These are phyloP conservation scores for Nixonia krombeini DNA, from an alignment of 1,140 invertebrate species.

Conservation along the genomic window DNA sequence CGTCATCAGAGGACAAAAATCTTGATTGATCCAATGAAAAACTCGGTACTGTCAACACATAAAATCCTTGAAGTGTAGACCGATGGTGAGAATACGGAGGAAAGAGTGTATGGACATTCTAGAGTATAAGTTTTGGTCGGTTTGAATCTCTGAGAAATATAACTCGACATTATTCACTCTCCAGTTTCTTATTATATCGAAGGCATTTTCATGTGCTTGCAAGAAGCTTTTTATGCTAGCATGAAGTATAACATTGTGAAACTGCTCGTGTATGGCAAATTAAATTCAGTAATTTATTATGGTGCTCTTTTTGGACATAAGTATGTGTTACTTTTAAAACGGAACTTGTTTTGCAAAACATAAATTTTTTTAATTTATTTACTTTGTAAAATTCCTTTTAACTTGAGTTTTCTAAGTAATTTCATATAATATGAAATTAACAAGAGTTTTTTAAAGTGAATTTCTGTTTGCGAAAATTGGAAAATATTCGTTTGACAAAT, in stretches of 20 bases:
- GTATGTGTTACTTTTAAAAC: conserved; percentile 24
- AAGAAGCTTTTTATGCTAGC: conserved; percentile 27
- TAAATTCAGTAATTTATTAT: conserved; percentile 50
- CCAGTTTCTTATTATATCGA: conserved; percentile 58
- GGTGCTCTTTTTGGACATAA: conserved; percentile 12
- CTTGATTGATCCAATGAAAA: background rate
- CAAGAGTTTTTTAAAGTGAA: too few relatives aligned
- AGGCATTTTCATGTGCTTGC: conserved; percentile 42
- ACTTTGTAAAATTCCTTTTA: too few relatives aligned
- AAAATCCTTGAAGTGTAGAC: background rate
- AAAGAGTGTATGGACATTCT: conserved; percentile 21
- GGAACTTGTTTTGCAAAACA: conserved; percentile 18
- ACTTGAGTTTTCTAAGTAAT: too few relatives aligned
- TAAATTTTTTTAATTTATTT: conserved; percentile 18
- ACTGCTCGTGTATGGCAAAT: conserved; percentile 38
- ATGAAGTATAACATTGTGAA: conserved; percentile 18
- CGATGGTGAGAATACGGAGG: conserved; percentile 8
- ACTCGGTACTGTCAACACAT: background rate
- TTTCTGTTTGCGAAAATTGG: too few relatives aligned
- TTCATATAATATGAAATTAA: too few relatives aligned
- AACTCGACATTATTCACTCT: conserved; percentile 54
- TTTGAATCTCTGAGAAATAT: conserved; percentile 51
- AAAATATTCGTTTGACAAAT: conserved; percentile 4
- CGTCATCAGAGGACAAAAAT: background rate
- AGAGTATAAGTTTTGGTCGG: conserved; percentile 43